Evolutionary conservation across 2,888 invertebrate genomes (phyloP), one percentile per base, ranked within the genome.

Genomic region (Hemaris fuciformis): DNA sequence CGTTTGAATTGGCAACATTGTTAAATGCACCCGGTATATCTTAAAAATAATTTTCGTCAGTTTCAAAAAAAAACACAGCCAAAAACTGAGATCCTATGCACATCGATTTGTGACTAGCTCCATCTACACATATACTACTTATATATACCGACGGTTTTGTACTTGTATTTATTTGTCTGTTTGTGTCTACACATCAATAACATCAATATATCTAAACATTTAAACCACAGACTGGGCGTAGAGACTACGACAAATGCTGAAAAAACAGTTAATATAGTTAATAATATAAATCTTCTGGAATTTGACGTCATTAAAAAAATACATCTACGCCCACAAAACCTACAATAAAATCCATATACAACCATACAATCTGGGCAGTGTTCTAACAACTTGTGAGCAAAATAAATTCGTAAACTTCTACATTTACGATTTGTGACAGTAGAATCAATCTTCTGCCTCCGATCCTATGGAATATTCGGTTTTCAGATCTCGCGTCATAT

Each of bases 391-490:
- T 5, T 31, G 57, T 74, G 71, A 74, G 74, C 73, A 66, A 70
- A 64, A 38, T 38, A 67, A 66, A 69, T 69, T 67, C 74, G 62
- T 48, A 57, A 63, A 67, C 66, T 69, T 64, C 64, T 77, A 79
- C 72, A 3, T 38, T 31, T 8, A 18, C 8, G 18, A 15, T 18
- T 15, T 53, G 27, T 31, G 31, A 18, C 10, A 23, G 3, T 20
- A 3, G 25, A 18, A 45, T 72, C 81, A 91, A 71, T 91, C 91
- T 70, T 91, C 91, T 1, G 81, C 73, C 68, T 91, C 91, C 0
- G 91, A 91, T 18, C 89, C 86, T 64, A 88, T 69, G 34, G 82
- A 85, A 67, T 89, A 89, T 66, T 92, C 91, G 23, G 78, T 76
- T 75, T 90, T 91, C 53, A 89, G 65, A 62, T 90, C 89, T 65